Evolutionary conservation across 2,888 invertebrate genomes (phyloP), one percentile per base, ranked within the genome.

Genomic region (Drosophila neoperkinsi): DNA sequence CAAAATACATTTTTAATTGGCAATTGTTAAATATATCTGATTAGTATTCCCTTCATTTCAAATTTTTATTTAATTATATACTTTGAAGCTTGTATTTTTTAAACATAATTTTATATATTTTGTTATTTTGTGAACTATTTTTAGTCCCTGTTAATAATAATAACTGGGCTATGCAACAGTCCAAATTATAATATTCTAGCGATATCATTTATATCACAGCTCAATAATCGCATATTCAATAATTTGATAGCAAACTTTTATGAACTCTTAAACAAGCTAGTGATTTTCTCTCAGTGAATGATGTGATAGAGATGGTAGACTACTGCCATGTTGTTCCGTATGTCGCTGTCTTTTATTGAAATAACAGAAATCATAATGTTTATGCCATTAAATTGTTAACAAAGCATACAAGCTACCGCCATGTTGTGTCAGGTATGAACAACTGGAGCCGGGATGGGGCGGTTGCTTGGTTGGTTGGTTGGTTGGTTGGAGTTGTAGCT

Each of bases 361-460:
- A 90, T 84, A 90, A 87, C 87, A 90, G 90, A 87, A 87, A 87
- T 87, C 87, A 87, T 87, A 89, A 87, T 87, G 87, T 90, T 87
- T 87, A 87, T 90, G 91, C 87, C 87, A 87, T 87, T 90, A 90
- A 87, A 87, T 82, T 90, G 91, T 87, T 90, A 87, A 87, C 91
- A 87, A 85, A 85, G 90, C 84, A 82, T 74, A 87, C 78, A 77
- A 77, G 90, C 89, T 86, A 90, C 85, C 83, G 89, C 72, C 71
- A 63, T 63, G 68, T 67, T 64, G 52, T 71, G 58, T 55, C 82
- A 79, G 80, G 82, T 71, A 79, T 41, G 33, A 71, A 51, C 52
- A 65, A 58, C 64, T 50, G 53, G 43, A 30, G 49, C 46, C 11
- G 73, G 59, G 58, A 34, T 34, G 25, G 60, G 38, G 55, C 16